A percentile compares a stretch with the other conserved stretches of the same genome.
Evolutionary conservation across 2,797 vertebrate species (phyloP).

Genomic region (Rhynchotus rufescens): DNA sequence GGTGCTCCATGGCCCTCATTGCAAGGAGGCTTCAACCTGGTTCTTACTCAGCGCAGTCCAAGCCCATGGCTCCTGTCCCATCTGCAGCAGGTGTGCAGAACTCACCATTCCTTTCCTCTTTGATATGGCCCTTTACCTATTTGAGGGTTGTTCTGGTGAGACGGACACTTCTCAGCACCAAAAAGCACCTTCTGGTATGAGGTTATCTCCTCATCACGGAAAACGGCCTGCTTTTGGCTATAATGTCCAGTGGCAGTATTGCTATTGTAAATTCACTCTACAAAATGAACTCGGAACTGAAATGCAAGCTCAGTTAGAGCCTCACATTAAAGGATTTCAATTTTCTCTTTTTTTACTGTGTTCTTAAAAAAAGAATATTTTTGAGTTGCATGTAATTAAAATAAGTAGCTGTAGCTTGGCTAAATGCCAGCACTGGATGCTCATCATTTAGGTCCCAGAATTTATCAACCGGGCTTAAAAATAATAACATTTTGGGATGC

Average conservation of each 20-base stretch:
- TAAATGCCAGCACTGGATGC: background rate
- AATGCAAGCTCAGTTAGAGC: slow-evolving; percentile 38
- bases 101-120: slow-evolving; percentile 55
- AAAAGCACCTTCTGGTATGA: slow-evolving; percentile 28
- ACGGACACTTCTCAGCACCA: slow-evolving; percentile 1
- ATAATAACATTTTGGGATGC: background rate
- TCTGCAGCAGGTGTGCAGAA: background rate
- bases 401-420: background rate
- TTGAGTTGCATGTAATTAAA: slow-evolving; percentile 19
- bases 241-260: background rate
- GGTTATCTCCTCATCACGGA: slow-evolving; percentile 12
- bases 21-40: slow-evolving; percentile 7
- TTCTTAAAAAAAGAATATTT: slow-evolving; percentile 34
- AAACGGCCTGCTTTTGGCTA: background rate
- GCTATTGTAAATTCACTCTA: slow-evolving; percentile 13
- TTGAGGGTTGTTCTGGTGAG: slow-evolving; percentile 41
- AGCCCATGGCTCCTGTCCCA: slow-evolving; percentile 38
- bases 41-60: slow-evolving; percentile 40
- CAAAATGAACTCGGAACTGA: slow-evolving; percentile 25
- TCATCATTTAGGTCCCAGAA: background rate
- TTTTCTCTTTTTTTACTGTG: slow-evolving; percentile 19
- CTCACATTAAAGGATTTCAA: slow-evolving; percentile 29
- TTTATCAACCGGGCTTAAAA: slow-evolving; percentile 23
- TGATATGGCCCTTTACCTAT: background rate
- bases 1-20: background rate